A percentile compares a stretch with the other conserved stretches of the same genome.
phyloP scores from a whole-genome alignment of 23 tunicate species.

The Botrylloides violaceus region DNA sequence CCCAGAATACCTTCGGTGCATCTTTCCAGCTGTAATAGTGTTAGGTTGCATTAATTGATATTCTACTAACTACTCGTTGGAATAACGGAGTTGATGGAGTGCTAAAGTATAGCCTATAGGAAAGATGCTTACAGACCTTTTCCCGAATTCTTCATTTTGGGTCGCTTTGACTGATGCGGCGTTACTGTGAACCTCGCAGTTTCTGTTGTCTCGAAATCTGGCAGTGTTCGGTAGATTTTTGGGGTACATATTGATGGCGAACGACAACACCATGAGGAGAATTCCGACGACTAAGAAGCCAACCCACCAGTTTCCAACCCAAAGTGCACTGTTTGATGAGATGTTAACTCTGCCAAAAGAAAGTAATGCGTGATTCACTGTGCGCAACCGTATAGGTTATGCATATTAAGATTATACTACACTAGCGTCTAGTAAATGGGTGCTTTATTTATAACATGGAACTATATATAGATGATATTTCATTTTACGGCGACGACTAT shows the following conservation, averaged over 20 bases:
- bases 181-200: constrained; percentile 18
- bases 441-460: not conserved
- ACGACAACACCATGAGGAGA: not conserved
- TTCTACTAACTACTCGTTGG: not conserved
- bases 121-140: constrained; percentile 3
- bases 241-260: constrained; percentile 9
- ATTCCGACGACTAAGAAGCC: constrained; percentile 20
- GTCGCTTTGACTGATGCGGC: constrained; percentile 4
- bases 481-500: too few species aligned
- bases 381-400: too few species aligned
- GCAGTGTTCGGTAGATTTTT: constrained; percentile 24
- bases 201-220: constrained; percentile 14
- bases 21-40: constrained; percentile 16
- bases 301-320: constrained; percentile 36
- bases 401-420: too few species aligned
- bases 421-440: too few species aligned
- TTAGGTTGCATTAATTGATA: not conserved
- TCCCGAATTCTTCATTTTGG: not conserved
- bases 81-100: too few species aligned
- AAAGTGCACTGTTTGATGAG: not conserved
- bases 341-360: not conserved
- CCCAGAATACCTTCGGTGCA: constrained; percentile 10
- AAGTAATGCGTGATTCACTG: too few species aligned
- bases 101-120: not conserved
- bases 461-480: not conserved